Base-by-base conservation (phyloP, 2,113 vertebrate species). In the Paedocypris sp. region DNA sequence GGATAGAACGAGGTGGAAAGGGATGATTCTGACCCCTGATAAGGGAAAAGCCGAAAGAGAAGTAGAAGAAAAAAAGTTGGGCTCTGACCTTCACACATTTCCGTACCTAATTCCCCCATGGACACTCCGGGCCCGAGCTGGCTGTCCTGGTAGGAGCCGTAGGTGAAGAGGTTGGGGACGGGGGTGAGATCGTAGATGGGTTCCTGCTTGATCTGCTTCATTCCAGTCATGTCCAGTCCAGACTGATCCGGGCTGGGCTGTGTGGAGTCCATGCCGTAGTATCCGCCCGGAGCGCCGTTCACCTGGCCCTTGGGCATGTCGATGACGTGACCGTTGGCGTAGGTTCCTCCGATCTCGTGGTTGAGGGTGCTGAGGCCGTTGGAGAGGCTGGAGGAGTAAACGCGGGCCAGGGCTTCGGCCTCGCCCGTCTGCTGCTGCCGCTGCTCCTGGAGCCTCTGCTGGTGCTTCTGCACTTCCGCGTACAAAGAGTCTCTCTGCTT, bases 201-300 rank as follows among this genome's bases (percentile, higher is more conserved):
- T 84, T 99, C 95, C 82, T 99, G 95, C 71, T 99, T 99, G 76
- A 99, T 99, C 80, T 93, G 95, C 86, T 97, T 98, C 84, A 97
- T 90, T 76, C 93, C 94, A 60, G 91, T 90, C 88, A 99, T 95
- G 80, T 99, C 94, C 78, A 99, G 84, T 31, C 95, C 94, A 52
- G 94, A 98, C 80, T 98, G 95, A 76, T 99, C 95, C 2, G 95
- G 95, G 65, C 94, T 98, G 0, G 93, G 90, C 73, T 97, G 94
- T 56, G 92, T 90, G 16, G 95, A 98, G 81, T 98, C 95, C 76
- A 97, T 85, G 0, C 77, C 89, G 59, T 96, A 97, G 66, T 94
- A 98, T 4, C 90, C 85, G 5, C 79, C 73, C 0, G 75, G 78
- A 6, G 75, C 65, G 5, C 75, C 81, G 4, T 67, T 80, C 57